Percentiles rank a stretch among this genome's conserved stretches.
Evolutionary conservation across 2,888 invertebrate species (phyloP).

Genomic region (Blastobasis adustella): DNA sequence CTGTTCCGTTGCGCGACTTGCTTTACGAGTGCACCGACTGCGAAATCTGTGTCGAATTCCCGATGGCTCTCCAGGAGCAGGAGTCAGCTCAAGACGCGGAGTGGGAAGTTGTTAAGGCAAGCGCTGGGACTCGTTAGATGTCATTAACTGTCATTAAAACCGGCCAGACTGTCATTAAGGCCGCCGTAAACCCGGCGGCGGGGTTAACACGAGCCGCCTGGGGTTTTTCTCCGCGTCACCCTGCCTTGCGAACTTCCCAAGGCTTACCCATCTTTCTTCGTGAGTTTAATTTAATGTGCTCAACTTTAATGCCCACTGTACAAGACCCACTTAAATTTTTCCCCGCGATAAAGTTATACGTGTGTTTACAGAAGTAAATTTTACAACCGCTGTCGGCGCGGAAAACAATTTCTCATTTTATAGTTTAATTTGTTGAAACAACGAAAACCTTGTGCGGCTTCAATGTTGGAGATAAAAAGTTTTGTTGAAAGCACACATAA

Average conservation of each 20-base stretch:
- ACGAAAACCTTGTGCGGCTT: too few relatives aligned
- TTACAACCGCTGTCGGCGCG: too few relatives aligned
- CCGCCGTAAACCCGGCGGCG: conserved; percentile 28
- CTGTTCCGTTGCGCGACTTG: too few relatives aligned
- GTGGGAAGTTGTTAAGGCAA: conserved; percentile 41
- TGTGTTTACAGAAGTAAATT: too few relatives aligned
- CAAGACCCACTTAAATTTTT: too few relatives aligned
- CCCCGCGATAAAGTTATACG: too few relatives aligned
- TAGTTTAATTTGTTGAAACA: conserved; percentile 1
- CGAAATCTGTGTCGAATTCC: too few relatives aligned
- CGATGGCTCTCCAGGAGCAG: too few relatives aligned
- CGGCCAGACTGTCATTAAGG: conserved; percentile 33
- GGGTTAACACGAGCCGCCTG: conserved; percentile 26
- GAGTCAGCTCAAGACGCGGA: conserved; percentile 14
- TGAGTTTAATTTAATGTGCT: conserved; percentile 2
- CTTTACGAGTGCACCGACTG: too few relatives aligned
- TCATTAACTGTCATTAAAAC: conserved; percentile 57
- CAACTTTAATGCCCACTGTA: background rate
- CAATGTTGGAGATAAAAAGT: too few relatives aligned
- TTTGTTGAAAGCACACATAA: too few relatives aligned
- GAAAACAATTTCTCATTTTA: background rate
- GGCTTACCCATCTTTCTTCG: conserved; percentile 13
- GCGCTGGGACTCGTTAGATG: conserved; percentile 37
- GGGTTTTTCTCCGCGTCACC: conserved; percentile 26
- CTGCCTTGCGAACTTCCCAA: conserved; percentile 14